These are phyloP conservation scores for Xyliphius kryptos DNA, from an alignment of 2,113 vertebrate genomes.

Conservation along the genomic window DNA sequence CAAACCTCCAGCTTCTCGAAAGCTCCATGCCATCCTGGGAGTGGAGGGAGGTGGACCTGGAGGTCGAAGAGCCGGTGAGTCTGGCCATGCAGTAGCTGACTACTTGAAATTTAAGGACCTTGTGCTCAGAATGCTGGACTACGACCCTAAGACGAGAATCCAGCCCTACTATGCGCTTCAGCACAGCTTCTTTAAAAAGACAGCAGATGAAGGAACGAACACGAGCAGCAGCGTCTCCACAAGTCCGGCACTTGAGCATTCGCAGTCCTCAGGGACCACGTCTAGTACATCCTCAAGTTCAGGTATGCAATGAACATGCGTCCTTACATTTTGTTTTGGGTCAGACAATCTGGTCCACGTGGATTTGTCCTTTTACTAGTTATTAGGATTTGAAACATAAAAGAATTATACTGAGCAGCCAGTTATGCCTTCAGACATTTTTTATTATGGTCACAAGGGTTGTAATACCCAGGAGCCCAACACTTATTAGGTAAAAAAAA, in stretches of 20 bases:
- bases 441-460: too few relatives aligned
- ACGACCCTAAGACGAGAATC: constrained; percentile 96
- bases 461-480: too few relatives aligned
- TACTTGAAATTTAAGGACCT: constrained; percentile 99
- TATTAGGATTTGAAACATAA: too few relatives aligned
- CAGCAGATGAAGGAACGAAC: constrained; percentile 96
- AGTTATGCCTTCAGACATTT: too few relatives aligned
- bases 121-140: constrained; percentile 99
- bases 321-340: too few relatives aligned
- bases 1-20: constrained; percentile 90
- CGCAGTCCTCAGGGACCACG: constrained; percentile 97
- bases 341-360: too few relatives aligned
- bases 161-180: constrained; percentile 98
- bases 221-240: constrained; percentile 97
- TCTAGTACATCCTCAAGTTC: constrained; percentile 98
- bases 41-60: constrained; percentile 96
- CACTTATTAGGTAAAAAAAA: too few relatives aligned
- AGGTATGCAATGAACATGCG: too few relatives aligned
- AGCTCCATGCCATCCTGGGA: constrained; percentile 95
- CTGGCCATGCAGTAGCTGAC: constrained; percentile 97
- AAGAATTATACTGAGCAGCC: too few relatives aligned
- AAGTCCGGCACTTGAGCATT: constrained; percentile 96
- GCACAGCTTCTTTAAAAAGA: constrained; percentile 99
- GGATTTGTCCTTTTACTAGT: too few relatives aligned
- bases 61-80: constrained; percentile 89